phyloP scores from a whole-genome alignment of 1,140 invertebrate species.

The Plectrocnemia conspersa region DNA sequence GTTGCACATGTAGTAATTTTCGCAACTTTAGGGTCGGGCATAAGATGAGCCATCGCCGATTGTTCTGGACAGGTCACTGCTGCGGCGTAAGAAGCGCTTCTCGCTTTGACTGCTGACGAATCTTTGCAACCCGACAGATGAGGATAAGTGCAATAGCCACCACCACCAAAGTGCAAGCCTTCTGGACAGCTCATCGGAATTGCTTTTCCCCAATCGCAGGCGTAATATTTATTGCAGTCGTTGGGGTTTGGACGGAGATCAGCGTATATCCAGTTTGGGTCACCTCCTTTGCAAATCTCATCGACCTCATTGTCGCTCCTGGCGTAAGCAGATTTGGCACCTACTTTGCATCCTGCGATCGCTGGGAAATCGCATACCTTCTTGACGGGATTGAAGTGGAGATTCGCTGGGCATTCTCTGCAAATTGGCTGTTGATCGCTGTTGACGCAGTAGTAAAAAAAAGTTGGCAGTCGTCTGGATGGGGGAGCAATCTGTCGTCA shows the following conservation, averaged over 20 bases:
- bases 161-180: slow-evolving; percentile 43
- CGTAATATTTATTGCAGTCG: slow-evolving; percentile 56
- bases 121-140: background rate
- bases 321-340: too few species aligned
- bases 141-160: too few species aligned
- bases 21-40: slow-evolving; percentile 31
- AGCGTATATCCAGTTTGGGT: slow-evolving; percentile 9
- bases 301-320: too few species aligned
- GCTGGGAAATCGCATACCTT: slow-evolving; percentile 42
- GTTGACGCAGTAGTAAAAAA: slow-evolving; percentile 37
- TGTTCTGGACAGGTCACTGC: too few species aligned
- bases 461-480: slow-evolving; percentile 37
- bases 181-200: slow-evolving; percentile 49
- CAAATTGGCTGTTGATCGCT: slow-evolving; percentile 31
- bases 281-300: background rate
- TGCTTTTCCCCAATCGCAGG: slow-evolving; percentile 50
- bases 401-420: slow-evolving; percentile 38
- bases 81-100: too few species aligned
- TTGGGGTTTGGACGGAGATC: slow-evolving; percentile 43
- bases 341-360: slow-evolving; percentile 24
- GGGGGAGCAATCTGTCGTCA: slow-evolving; percentile 31
- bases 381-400: slow-evolving; percentile 40
- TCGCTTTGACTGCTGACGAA: slow-evolving; percentile 15
- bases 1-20: slow-evolving; percentile 34
- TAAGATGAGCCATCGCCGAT: too few species aligned